Conservation (phyloP, 2,797 vertebrate species). For the Anguilla marmorata region DNA sequence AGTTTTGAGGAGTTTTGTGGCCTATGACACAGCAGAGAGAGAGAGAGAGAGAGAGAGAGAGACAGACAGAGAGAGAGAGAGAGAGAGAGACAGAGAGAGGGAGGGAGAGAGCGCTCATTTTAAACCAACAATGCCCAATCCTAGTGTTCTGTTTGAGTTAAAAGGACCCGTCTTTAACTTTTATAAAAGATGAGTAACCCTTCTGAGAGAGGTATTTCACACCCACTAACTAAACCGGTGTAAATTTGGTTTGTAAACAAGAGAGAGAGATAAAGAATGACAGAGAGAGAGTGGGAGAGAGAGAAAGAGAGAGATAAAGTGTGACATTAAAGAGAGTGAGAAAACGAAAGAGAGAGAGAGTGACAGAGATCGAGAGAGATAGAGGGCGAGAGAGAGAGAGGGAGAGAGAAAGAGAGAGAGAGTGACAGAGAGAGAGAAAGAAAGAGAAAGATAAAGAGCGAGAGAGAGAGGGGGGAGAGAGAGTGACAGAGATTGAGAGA, state of each 20-base stretch:
- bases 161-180: too few relatives aligned
- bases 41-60: not conserved
- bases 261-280: not conserved
- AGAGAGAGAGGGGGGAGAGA: too few relatives aligned
- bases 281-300: not conserved
- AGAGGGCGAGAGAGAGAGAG: not conserved
- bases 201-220: too few relatives aligned
- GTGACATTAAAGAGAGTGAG: not conserved
- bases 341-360: not conserved
- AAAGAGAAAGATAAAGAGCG: not conserved
- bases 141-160: too few relatives aligned
- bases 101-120: too few relatives aligned
- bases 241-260: not conserved
- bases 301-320: too few relatives aligned
- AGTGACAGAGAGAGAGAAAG: not conserved
- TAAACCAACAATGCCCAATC: too few relatives aligned
- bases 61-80: too few relatives aligned
- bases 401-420: not conserved
- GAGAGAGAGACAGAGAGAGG: too few relatives aligned
- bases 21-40: not conserved
- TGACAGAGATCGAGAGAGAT: too few relatives aligned
- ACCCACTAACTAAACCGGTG: too few relatives aligned
- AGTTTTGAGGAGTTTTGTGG: not conserved
- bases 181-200: too few relatives aligned
- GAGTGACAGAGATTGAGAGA: not conserved